Conservation (phyloP, 2,113 vertebrate genomes). For the Parotia lawesii region DNA sequence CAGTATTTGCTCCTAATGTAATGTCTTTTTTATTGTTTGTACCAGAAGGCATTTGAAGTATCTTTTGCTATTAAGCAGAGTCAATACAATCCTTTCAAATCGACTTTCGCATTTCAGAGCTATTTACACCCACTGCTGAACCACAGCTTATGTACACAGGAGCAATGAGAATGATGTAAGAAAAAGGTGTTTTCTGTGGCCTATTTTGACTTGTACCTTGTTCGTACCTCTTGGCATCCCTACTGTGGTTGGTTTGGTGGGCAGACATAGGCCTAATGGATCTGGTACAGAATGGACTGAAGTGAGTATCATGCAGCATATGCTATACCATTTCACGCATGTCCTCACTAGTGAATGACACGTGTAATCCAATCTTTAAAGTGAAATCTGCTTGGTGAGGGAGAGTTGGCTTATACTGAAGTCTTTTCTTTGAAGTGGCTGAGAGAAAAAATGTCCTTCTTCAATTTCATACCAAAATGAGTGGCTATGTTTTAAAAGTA, state of each 20-base stretch:
- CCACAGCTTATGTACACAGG: not conserved
- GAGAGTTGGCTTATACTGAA: accelerated
- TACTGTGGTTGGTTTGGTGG: not conserved
- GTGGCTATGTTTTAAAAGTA: not conserved
- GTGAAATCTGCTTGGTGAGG: not conserved
- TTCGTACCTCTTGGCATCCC: not conserved
- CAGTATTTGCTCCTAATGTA: not conserved
- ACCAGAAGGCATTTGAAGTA: not conserved
- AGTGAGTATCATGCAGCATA: not conserved
- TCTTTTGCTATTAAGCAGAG: not conserved
- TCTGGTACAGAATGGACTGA: not conserved
- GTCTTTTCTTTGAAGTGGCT: not conserved
- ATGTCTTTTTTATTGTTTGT: not conserved
- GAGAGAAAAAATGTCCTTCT: not conserved
- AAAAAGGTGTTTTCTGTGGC: not conserved
- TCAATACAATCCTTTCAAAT: not conserved
- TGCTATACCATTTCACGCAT: not conserved
- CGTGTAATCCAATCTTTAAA: not conserved
- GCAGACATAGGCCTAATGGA: not conserved
- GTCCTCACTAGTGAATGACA: not conserved
- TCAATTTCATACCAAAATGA: not conserved
- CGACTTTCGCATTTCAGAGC: not conserved
- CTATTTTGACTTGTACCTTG: not conserved
- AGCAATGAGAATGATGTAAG: not conserved
- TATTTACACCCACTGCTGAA: not conserved